Conservation (phyloP, 2,797 vertebrate species). For the Squalus acanthias region DNA sequence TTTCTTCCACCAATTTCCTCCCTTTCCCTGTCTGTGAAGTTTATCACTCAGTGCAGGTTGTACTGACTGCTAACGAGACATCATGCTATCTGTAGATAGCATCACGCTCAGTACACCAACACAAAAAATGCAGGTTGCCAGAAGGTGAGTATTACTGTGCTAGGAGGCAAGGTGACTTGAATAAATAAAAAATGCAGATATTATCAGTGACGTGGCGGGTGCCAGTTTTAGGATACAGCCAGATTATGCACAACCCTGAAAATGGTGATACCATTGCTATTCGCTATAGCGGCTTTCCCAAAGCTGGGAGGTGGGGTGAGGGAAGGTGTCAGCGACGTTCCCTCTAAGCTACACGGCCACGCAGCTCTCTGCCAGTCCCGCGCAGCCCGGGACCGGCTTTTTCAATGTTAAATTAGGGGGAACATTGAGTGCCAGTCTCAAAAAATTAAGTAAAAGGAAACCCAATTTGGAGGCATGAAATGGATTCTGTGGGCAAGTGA, state of each 20-base stretch:
- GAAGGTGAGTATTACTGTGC: neutral
- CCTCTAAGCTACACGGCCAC: too few relatives aligned
- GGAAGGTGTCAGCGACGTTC: neutral
- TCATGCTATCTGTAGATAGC: neutral
- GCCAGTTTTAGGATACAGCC: neutral
- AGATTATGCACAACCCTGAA: neutral
- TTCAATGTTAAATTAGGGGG: too few relatives aligned
- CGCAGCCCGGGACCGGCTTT: too few relatives aligned
- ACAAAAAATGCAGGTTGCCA: neutral
- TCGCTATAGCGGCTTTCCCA: neutral
- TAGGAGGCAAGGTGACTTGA: neutral
- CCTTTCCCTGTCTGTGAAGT: neutral
- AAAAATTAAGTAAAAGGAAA: neutral
- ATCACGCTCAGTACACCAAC: too few relatives aligned
- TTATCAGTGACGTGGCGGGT: neutral
- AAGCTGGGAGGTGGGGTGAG: too few relatives aligned
- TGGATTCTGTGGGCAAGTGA: neutral
- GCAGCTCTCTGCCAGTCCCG: too few relatives aligned
- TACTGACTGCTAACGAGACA: neutral
- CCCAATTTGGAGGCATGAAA: neutral
- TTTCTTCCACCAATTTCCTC: neutral
- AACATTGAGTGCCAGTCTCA: neutral
- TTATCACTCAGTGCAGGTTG: neutral
- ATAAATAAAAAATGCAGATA: neutral
- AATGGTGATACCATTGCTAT: neutral